Evolutionary conservation across 1,140 invertebrate species (phyloP).

Genomic region (Cotesia glomerata): DNA sequence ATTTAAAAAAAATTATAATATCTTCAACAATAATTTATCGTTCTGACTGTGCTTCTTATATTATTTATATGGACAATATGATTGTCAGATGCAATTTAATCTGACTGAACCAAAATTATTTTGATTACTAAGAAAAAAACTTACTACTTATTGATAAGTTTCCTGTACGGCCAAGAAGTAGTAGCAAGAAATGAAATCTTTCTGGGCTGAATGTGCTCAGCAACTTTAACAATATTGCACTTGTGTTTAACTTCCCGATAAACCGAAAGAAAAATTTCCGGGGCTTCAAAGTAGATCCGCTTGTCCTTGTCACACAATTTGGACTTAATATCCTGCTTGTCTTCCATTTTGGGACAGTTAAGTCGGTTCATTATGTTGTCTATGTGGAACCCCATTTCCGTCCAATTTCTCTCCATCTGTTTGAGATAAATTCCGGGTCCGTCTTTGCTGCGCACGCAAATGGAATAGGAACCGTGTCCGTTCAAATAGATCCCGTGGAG

Average conservation of each 20-base stretch:
- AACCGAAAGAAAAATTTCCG: conserved; percentile 38
- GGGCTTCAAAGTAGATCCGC: conserved; percentile 41
- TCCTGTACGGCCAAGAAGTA: conserved; percentile 33
- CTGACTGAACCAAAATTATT: too few relatives aligned
- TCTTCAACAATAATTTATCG: too few relatives aligned
- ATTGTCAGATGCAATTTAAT: too few relatives aligned
- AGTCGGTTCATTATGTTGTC: conserved; percentile 36
- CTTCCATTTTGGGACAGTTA: conserved; percentile 40
- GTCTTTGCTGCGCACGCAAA: conserved; percentile 44
- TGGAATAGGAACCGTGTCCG: conserved; percentile 36
- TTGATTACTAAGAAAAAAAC: conserved; percentile 10
- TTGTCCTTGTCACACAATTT: conserved; percentile 36
- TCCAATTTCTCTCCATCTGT: neutral
- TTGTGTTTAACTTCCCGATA: conserved; percentile 35
- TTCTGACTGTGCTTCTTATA: too few relatives aligned
- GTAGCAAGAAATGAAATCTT: conserved; percentile 40
- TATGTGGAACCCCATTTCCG: conserved; percentile 13
- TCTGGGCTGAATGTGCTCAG: conserved; percentile 30
- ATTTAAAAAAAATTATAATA: too few relatives aligned
- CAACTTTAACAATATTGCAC: conserved; percentile 39
- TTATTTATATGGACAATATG: too few relatives aligned
- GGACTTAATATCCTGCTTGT: conserved; percentile 6
- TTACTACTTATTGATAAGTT: conserved; percentile 40
- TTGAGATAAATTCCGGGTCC: conserved; percentile 34
- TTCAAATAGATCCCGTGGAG: conserved; percentile 35